These are phyloP conservation scores for Spheniscus humboldti DNA, from an alignment of 2,797 vertebrate species.

Conservation along the genomic window DNA sequence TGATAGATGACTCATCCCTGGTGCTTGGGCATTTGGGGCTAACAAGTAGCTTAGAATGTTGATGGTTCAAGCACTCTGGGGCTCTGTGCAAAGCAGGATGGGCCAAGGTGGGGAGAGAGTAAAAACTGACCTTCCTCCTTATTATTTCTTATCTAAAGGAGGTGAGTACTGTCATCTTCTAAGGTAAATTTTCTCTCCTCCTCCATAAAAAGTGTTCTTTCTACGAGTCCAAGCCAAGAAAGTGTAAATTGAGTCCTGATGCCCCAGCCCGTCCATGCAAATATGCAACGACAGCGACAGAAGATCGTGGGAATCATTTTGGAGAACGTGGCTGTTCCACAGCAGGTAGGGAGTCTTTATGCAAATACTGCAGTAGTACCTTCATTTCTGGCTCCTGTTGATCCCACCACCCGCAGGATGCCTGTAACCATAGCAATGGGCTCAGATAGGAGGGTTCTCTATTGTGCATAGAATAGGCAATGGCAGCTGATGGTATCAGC, in stretches of 20 bases:
- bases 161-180: background rate
- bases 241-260: background rate
- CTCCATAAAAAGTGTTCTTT: background rate
- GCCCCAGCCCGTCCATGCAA: background rate
- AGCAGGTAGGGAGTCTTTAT: conserved; percentile 36
- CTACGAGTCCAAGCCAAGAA: background rate
- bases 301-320: background rate
- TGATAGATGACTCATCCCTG: conserved; percentile 16
- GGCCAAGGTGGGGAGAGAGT: background rate
- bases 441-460: background rate
- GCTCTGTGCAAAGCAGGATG: background rate
- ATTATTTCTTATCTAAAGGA: background rate
- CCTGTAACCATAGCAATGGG: conserved; percentile 54
- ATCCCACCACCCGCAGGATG: conserved; percentile 15
- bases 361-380: conserved; percentile 16
- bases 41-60: background rate
- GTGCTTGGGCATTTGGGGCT: background rate
- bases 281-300: background rate
- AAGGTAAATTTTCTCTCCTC: conserved; percentile 4
- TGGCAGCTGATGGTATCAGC: conserved; percentile 24
- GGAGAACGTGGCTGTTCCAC: background rate
- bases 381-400: conserved; percentile 42
- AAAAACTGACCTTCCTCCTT: background rate
- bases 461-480: background rate
- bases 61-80: background rate